Evolutionary conservation across 1,140 invertebrate genomes (phyloP), one percentile per base, ranked within the genome.

Genomic region (Hyles vespertilio): DNA sequence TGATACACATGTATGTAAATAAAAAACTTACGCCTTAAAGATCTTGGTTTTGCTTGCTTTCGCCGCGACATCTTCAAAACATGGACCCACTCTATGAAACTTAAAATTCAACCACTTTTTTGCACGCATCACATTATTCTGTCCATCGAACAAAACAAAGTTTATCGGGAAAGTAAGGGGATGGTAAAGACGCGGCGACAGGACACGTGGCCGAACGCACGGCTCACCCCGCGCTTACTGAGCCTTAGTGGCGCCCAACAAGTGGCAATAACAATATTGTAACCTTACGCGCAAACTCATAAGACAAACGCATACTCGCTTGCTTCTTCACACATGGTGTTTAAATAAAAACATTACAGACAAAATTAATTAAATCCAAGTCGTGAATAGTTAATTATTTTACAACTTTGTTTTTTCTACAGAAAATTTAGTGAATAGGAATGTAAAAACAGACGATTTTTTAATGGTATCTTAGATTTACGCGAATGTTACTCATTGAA

Each of bases 1-100:
- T 22, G 22, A 22, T 22, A 22, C 22, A 2, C 22, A 22, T 22
- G 22, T 22, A 22, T 22, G 22, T 22, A 22, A 40, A 40, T 5
- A 40, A 40, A 40, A 40, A 40, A 83, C 87, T 89, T 76, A 90
- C 89, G 77, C 81, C 89, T 90, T 32, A 90, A 74, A 51, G 89
- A 89, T 69, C 88, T 80, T 8, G 89, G 89, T 66, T 90, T 90
- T 34, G 89, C 89, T 68, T 90, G 89, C 77, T 90, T 90, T 62
- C 89, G 79, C 69, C 89, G 83, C 62, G 89, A 90, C 89, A 90
- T 90, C 51, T 63, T 78, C 65, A 7, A 33, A 56, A 48, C 32
- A 56, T 9, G 5, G n/a, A n/a, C 12, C 11, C 32, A 47, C 32
- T 22, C 46, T 33, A 32, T 5, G 5, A 48, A 2, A 0, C 5